Base-by-base conservation (phyloP, 1,140 invertebrate genomes). In the Scaptomyza graminum region DNA sequence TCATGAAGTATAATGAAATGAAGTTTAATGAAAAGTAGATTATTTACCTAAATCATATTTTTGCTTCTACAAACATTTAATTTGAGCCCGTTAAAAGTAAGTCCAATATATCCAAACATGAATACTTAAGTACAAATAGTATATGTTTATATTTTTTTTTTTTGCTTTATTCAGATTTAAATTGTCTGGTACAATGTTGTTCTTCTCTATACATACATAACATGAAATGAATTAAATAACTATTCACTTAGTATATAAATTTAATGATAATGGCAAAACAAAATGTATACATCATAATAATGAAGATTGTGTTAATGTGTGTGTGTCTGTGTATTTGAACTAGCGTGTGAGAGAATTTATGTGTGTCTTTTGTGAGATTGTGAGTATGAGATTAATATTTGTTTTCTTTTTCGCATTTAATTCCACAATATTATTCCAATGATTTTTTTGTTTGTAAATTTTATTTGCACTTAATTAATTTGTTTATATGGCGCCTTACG, bases 201-300 rank as follows among this genome's bases (percentile, higher is more conserved):
- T 64, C 64, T 44, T 60, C 66, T 61, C 50, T 76, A 76, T 76
- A 76, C 70, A 76, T 76, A 76, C 70, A 76, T 76, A 76, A 76
- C 74, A 74, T 74, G 66, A 74, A 74, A 69, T 74, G 70, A 76
- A 76, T 76, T 76, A 69, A 74, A 76, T 76, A 76, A 76, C 74
- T 76, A 74, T 74, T 72, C 60, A 60, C 74, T 76, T 76, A 76
- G 43, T 60, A 31, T 54, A 16, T 44, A 56, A 22, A 73, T 28
- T 67, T 57, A 76, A 68, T 61, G 22, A 60, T 47, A 74, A 63
- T 63, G 59, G 60, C 34, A 55, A 74, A 76, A 75, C 57, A 75
- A 72, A 75, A 41, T 49, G 9, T 39, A 57, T 62, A 56, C 46
- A 71, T 46, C 55, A 37, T 41, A 46, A 62, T 52, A 63, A 69